Percentiles rank a stretch among this genome's conserved stretches.
Conservation (phyloP, 2,888 invertebrate genomes). For the Junonia oenone region DNA sequence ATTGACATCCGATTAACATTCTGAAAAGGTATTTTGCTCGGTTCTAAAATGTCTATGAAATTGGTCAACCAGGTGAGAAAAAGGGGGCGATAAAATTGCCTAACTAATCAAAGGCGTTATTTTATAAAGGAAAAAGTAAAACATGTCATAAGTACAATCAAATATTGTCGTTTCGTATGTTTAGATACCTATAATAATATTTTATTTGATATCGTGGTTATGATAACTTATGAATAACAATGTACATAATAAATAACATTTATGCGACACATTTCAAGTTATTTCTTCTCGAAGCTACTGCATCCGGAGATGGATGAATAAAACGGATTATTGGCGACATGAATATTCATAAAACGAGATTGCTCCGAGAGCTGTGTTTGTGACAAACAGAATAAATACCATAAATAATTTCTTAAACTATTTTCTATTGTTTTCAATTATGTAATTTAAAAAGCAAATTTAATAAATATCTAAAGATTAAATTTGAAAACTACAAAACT, state of each 20-base stretch:
- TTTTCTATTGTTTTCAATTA: not conserved
- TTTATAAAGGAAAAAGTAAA: too few species aligned
- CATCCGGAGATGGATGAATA: conserved; percentile 7
- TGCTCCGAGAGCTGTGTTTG: conserved; percentile 14
- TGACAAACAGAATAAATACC: not conserved
- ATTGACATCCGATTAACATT: too few species aligned
- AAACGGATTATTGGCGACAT: conserved; percentile 16
- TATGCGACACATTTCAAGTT: not conserved
- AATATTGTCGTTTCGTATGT: too few species aligned
- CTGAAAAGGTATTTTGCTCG: too few species aligned
- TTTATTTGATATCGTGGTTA: not conserved
- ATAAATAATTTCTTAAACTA: conserved; percentile 3
- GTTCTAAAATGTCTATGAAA: too few species aligned
- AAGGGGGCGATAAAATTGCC: too few species aligned
- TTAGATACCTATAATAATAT: not conserved
- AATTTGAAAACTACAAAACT: too few species aligned
- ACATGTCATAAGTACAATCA: too few species aligned
- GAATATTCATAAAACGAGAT: conserved; percentile 20
- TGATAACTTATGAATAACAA: not conserved
- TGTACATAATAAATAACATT: not conserved
- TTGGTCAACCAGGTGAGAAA: too few species aligned
- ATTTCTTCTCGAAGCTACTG: not conserved
- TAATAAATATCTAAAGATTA: not conserved
- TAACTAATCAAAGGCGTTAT: too few species aligned
- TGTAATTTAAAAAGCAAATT: not conserved